Base-by-base conservation (phyloP, 2,797 vertebrate species). In the Intellagama lesueurii region DNA sequence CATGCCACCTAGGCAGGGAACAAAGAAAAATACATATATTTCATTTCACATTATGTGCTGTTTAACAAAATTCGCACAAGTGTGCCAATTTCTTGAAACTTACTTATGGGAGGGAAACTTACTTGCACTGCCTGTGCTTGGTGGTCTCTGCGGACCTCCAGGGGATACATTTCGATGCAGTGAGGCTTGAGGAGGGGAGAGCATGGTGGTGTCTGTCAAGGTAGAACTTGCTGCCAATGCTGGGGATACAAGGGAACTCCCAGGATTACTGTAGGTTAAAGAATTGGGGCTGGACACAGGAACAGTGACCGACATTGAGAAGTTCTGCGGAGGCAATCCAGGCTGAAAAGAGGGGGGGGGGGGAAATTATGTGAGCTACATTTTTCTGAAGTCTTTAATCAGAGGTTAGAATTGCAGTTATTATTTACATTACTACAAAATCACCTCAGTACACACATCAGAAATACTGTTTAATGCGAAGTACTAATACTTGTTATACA, bases 241-340 rank as follows among this genome's bases (percentile, higher is more conserved):
- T 28, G 98, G 98, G 90, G 98, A 98, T 91, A 98, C 98, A 66
- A 99, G 98, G 91, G 97, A 97, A 92, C 97, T 98, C 92, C 98
- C 98, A 3, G 98, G 98, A 96, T 98, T 98, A 92, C 95, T 97
- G 98, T 99, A 99, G 52, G 97, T 94, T 97, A 99, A 97, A 96
- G 98, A 97, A 95, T 97, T 99, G 88, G 98, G 98, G 93, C 98
- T 99, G 96, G 98, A 98, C 93, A 99, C 98, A 1, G 99, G 99
- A 92, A 99, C 98, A 0, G 99, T 99, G 97, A 99, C 99, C 81
- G 99, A 99, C 99, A 99, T 99, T 85, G 99, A 98, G 97, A 99
- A 99, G 97, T 98, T 99, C 96, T 99, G 99, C 96, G 98, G 98
- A 70, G 98, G 98, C 97, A 99, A 94, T 86, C 97, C 98, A 75